Conservation (phyloP, 2,888 invertebrate genomes). For the Acanthopleura granulata region DNA sequence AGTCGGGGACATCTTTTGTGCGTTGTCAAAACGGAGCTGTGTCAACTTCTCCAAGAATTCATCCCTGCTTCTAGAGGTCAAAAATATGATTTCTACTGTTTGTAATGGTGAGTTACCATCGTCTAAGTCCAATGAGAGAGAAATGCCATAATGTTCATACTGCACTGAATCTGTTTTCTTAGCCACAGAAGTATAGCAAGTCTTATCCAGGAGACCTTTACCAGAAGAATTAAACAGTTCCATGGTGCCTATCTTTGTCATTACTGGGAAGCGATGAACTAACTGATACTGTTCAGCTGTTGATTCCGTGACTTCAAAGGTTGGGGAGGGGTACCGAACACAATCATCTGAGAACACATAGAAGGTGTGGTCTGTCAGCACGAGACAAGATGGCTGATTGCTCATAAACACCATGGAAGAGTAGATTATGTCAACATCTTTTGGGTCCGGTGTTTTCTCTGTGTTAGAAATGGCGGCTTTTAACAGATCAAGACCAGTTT, state of each 20-base stretch:
- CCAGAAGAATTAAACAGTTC: conserved; percentile 10
- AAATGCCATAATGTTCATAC: conserved; percentile 14
- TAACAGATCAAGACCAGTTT: conserved; percentile 13
- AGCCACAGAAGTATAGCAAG: background rate
- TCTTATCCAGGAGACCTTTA: background rate
- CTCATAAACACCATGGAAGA: background rate
- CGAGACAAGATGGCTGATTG: background rate
- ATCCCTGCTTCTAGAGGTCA: conserved; percentile 44
- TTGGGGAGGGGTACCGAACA: conserved; percentile 57
- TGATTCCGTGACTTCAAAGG: conserved; percentile 46
- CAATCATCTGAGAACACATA: conserved; percentile 31
- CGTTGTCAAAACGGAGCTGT: conserved; percentile 53
- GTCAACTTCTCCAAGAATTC: conserved; percentile 53
- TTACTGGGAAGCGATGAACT: conserved; percentile 56
- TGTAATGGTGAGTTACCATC: background rate
- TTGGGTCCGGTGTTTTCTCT: conserved; percentile 24
- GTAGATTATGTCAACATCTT: conserved; percentile 24
- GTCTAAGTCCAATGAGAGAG: background rate
- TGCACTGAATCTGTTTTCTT: background rate
- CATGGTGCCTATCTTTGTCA: conserved; percentile 55
- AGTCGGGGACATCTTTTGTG: conserved; percentile 54
- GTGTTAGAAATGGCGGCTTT: conserved; percentile 25
- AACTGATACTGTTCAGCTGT: conserved; percentile 38
- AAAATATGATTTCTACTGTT: conserved; percentile 12
- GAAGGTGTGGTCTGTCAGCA: conserved; percentile 1